Conservation (phyloP, 2,113 vertebrate genomes). For the Camelus bactrianus region DNA sequence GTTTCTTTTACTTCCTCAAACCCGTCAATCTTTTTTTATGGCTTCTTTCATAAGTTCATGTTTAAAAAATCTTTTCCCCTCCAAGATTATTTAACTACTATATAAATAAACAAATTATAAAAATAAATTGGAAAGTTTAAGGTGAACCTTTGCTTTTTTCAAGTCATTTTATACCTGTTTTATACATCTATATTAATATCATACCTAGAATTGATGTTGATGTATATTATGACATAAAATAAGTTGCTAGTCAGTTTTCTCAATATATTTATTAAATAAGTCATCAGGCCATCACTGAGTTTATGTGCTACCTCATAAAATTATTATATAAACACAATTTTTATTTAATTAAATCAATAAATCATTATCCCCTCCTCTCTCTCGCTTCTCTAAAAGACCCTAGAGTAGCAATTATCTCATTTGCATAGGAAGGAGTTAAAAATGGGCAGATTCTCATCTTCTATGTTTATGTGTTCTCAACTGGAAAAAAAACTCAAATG, state of each 20-base stretch:
- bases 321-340: not conserved
- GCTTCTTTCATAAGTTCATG: not conserved
- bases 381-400: not conserved
- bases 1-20: conserved; percentile 19
- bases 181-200: not conserved
- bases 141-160: not conserved
- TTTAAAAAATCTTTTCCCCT: not conserved
- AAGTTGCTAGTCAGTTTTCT: not conserved
- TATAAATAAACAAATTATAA: not conserved
- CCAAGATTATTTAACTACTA: not conserved
- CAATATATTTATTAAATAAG: not conserved
- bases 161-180: not conserved
- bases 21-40: not conserved
- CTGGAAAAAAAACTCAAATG: not conserved
- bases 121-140: not conserved
- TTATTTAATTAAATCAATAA: conserved; percentile 49
- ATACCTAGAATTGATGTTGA: conserved; percentile 1
- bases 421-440: not conserved
- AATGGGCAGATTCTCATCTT: not conserved
- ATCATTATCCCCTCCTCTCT: not conserved
- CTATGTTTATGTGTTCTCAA: not conserved
- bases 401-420: conserved; percentile 20
- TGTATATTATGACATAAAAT: not conserved
- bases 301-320: conserved; percentile 33
- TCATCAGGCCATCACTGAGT: not conserved